Evolutionary conservation across 2,888 invertebrate genomes (phyloP), one percentile per base, ranked within the genome.

Genomic region (Nomada flava): DNA sequence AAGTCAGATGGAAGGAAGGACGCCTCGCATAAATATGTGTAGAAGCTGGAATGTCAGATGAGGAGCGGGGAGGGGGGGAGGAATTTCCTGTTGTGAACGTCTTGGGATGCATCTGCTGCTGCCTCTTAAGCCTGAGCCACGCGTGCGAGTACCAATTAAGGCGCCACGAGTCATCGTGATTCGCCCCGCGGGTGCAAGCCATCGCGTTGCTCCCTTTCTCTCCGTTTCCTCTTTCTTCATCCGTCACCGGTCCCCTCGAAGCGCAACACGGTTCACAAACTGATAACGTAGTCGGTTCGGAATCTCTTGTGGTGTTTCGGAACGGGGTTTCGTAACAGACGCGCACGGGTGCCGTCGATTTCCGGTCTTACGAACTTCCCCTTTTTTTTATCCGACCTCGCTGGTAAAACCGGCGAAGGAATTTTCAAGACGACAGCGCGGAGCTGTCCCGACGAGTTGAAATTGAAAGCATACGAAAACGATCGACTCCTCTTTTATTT

Each of bases 41-140:
- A 68, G 78, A 82, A 79, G 79, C 60, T 71, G 79, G 79, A 84
- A 84, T 79, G 82, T 57, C n/a, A 9, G 83, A 53, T 60, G 79
- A 64, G 65, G 81, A 71, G 29, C 62, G 79, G n/a, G n/a, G n/a
- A n/a, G 75, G 80, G 76, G 91, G 90, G 90, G 89, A 91, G 89
- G 90, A 91, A 91, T 92, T 93, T 93, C 92, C 93, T 93, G 93
- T 93, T 92, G 91, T 90, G 91, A 92, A 91, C 92, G 89, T 92
- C 92, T 92, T 91, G 88, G 86, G 90, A 90, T 91, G 91, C 92
- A 92, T 92, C 92, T 92, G 91, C 90, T 62, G 82, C 82, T 87
- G 87, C 87, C 87, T 90, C 89, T 90, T 89, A 89, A 90, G 87
- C 83, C 81, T 77, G 81, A 86, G 86, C 83, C 83, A 87, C 87